Evolutionary conservation across 92 coral and sea anemone genomes (phyloP).

Genomic region (Umimayanthus kanabou): DNA sequence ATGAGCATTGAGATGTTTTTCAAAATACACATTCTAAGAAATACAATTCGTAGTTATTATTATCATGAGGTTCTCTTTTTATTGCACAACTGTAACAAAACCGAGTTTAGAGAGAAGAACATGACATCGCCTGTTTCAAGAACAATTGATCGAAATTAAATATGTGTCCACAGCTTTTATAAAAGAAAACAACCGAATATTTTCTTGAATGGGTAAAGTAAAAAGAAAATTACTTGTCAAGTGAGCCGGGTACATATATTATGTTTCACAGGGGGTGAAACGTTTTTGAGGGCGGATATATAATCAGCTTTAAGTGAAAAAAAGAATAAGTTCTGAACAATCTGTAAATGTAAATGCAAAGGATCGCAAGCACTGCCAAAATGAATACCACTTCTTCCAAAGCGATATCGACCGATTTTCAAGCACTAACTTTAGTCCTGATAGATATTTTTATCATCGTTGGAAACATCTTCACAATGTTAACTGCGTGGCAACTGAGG

Average conservation of each 20-base stretch:
- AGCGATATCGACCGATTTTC: constrained; percentile 7
- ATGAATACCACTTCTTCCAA: constrained; percentile 6
- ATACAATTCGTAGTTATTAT: too few relatives aligned
- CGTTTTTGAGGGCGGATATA: background rate
- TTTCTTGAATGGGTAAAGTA: background rate
- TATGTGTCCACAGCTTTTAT: too few relatives aligned
- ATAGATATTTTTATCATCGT: background rate
- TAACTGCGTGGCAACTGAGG: constrained; percentile 20
- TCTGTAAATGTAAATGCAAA: background rate
- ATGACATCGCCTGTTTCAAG: background rate
- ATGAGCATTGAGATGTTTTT: too few relatives aligned
- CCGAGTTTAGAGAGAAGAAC: too few relatives aligned
- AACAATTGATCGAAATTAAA: background rate
- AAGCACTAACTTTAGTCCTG: constrained; percentile 1
- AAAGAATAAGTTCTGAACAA: background rate
- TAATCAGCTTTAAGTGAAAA: background rate
- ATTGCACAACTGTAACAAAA: too few relatives aligned
- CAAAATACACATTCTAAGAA: too few relatives aligned
- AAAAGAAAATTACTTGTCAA: background rate
- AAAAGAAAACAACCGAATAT: background rate
- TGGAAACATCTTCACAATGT: constrained; percentile 28
- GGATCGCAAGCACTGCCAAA: background rate
- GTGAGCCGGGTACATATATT: background rate
- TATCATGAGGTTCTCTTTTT: too few relatives aligned
- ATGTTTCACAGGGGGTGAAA: background rate